phyloP scores from a whole-genome alignment of 1,140 invertebrate species.

The Magallana ariakensis region DNA sequence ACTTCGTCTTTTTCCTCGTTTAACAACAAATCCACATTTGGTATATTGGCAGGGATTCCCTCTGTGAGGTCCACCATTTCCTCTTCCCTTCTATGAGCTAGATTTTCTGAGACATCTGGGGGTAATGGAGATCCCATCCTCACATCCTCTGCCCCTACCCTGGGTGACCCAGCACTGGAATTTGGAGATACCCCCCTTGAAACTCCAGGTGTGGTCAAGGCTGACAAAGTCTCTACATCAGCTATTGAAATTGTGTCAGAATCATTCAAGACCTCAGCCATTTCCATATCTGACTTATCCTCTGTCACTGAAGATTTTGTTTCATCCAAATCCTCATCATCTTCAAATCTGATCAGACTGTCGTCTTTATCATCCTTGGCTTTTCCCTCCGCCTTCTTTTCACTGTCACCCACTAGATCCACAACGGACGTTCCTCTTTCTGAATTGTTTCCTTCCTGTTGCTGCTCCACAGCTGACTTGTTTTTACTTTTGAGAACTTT shows the following conservation, averaged over 20 bases:
- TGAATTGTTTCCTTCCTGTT: background rate
- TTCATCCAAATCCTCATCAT: slow-evolving; percentile 3
- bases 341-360: slow-evolving; percentile 18
- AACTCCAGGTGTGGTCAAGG: slow-evolving; percentile 8
- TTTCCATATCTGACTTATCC: slow-evolving; percentile 4
- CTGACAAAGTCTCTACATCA: slow-evolving; percentile 17
- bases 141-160: background rate
- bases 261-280: slow-evolving; percentile 8
- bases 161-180: background rate
- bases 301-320: background rate
- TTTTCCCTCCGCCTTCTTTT: background rate
- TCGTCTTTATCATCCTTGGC: background rate
- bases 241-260: slow-evolving; percentile 17
- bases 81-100: background rate
- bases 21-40: background rate
- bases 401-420: background rate
- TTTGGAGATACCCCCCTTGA: background rate
- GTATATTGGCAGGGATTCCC: background rate
- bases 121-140: background rate
- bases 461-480: background rate
- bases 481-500: slow-evolving; percentile 19
- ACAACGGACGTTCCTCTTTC: background rate
- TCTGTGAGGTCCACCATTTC: background rate
- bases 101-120: background rate
- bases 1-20: slow-evolving; percentile 24